phyloP scores from a whole-genome alignment of 2,113 vertebrate genomes.

The Sturnira hondurensis region DNA sequence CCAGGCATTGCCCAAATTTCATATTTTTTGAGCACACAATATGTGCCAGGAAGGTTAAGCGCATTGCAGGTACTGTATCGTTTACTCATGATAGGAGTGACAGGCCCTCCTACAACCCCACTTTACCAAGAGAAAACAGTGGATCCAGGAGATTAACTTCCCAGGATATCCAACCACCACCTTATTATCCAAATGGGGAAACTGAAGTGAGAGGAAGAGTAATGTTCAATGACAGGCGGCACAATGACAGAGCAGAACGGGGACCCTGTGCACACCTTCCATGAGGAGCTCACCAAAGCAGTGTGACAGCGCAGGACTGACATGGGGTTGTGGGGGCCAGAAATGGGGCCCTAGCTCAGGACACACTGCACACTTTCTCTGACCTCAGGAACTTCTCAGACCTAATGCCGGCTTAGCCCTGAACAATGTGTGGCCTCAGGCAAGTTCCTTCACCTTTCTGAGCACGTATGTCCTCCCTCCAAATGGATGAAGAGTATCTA shows the following conservation, averaged over 20 bases:
- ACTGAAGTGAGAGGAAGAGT: not conserved
- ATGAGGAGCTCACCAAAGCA: not conserved
- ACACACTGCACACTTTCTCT: not conserved
- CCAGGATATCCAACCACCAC: not conserved
- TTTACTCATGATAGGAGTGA: not conserved
- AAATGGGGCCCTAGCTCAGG: not conserved
- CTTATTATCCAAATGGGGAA: not conserved
- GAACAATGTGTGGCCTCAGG: not conserved
- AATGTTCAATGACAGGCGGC: not conserved
- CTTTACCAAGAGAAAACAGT: not conserved
- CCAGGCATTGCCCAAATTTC: not conserved
- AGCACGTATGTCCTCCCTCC: not conserved
- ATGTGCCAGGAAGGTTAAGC: not conserved
- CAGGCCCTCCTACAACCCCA: not conserved
- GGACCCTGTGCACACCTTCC: not conserved
- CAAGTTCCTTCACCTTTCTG: not conserved
- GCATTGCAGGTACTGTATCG: accelerated
- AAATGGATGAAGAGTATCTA: not conserved
- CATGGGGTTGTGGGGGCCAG: not conserved
- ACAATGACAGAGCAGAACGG: not conserved
- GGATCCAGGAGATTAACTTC: not conserved
- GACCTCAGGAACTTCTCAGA: not conserved
- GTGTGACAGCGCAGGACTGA: not conserved
- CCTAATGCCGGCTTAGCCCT: not conserved
- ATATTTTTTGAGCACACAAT: not conserved